Conservation (phyloP, 2,888 invertebrate genomes). For the Apamea monoglypha region DNA sequence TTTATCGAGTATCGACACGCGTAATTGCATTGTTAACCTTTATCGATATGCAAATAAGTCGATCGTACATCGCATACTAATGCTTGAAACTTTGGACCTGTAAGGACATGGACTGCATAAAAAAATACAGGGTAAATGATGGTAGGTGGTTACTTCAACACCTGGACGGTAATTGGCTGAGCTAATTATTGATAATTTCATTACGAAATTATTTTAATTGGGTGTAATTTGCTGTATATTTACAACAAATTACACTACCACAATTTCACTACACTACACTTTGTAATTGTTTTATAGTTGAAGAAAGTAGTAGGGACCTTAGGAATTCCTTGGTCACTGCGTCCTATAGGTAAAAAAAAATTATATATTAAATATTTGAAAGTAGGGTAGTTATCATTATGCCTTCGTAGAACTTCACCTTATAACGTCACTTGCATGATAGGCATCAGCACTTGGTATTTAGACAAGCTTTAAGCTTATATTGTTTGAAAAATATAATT, state of each 20-base stretch:
- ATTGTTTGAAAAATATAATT: neutral
- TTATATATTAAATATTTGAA: neutral
- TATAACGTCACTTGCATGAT: neutral
- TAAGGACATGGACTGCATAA: constrained; percentile 48
- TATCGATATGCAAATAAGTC: constrained; percentile 74
- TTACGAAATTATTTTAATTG: constrained; percentile 34
- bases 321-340: neutral
- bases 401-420: neutral
- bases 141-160: constrained; percentile 41
- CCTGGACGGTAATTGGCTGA: constrained; percentile 52
- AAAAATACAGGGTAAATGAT: constrained; percentile 36
- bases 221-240: constrained; percentile 19
- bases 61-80: constrained; percentile 56
- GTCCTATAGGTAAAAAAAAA: neutral
- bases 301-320: too few species aligned
- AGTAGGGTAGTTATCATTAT: neutral
- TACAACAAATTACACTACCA: too few species aligned
- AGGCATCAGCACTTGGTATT: neutral
- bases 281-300: constrained; percentile 12
- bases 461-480: neutral
- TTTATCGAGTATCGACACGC: constrained; percentile 74
- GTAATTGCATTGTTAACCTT: constrained; percentile 80
- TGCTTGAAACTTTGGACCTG: constrained; percentile 42
- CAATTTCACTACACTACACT: too few species aligned
- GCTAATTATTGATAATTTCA: constrained; percentile 40